Base-by-base conservation (phyloP, 2,888 invertebrate genomes). In the Colletes collaris region DNA sequence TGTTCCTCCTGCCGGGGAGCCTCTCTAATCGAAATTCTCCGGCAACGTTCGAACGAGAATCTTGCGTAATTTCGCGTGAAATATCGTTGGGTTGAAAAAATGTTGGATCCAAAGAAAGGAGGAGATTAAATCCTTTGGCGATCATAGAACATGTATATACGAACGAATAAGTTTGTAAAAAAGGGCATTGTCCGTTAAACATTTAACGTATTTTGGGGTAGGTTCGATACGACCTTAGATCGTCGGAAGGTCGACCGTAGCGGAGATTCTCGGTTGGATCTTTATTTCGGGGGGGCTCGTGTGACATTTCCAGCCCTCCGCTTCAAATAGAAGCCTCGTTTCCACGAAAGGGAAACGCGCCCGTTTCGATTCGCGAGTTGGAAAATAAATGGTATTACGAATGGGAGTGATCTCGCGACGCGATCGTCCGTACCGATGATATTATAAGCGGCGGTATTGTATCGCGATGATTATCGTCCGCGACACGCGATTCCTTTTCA, bases 1-100 rank as follows among this genome's bases (percentile, higher is more conserved):
- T 76, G 71, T 68, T 74, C 53, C 35, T 35, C 55, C 52, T 5
- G 62, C 13, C 46, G 16, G 67, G 53, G 49, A 4, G 66, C 46
- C 35, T 79, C 69, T 72, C 69, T 72, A 67, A 70, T 75, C 68
- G 74, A 81, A 79, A 75, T 64, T 77, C 64, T 68, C 27, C 16
- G 35, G 27, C 58, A 44, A 50, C 44, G 35, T n/a, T 56, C 49
- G 16, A 19, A 10, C 63, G 55, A n/a, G 53, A 56, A 16, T 5
- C 52, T 35, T 46, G 19, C 1, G 16, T 37, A 49, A 68, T 40
- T 49, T 53, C 19, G 44, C 10, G 0, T 35, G 52, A 68, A 46
- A 50, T 27, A 63, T 58, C 35, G 56, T 13, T 11, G 11, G 13
- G 7, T 19, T n/a, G 46, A 10, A 60, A 60, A 19, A 60, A 44